Percentiles rank a stretch among this genome's conserved stretches.
phyloP scores from a whole-genome alignment of 2,888 invertebrate genomes.

The Exephanes ischioxanthus region DNA sequence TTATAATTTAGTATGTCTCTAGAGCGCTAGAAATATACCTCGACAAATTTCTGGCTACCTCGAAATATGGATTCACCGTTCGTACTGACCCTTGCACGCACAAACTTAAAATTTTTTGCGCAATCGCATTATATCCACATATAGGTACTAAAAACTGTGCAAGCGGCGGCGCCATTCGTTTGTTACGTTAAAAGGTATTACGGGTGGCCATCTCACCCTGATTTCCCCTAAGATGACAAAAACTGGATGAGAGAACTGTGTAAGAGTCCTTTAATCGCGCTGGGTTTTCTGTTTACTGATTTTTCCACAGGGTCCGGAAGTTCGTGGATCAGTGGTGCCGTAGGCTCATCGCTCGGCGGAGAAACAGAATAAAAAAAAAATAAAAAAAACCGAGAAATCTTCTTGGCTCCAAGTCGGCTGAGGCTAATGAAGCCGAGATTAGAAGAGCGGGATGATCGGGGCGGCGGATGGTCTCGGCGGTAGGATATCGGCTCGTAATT shows the following conservation, averaged over 20 bases:
- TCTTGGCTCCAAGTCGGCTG: slow-evolving; percentile 71
- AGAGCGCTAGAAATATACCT: too few species aligned
- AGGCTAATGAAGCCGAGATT: slow-evolving; percentile 83
- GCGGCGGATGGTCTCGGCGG: slow-evolving; percentile 70
- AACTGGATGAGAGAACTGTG: neutral
- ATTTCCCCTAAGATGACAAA: neutral
- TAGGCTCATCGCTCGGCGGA: slow-evolving; percentile 5
- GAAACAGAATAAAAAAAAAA: slow-evolving; percentile 24
- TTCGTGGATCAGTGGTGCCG: slow-evolving; percentile 24
- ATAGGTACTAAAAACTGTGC: too few species aligned
- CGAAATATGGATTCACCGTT: too few species aligned
- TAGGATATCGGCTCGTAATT: slow-evolving; percentile 82
- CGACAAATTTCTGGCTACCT: too few species aligned
- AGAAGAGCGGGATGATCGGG: slow-evolving; percentile 68
- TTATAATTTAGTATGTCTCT: too few species aligned
- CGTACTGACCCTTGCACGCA: too few species aligned
- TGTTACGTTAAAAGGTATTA: too few species aligned
- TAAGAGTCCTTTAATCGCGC: neutral
- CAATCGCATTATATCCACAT: too few species aligned
- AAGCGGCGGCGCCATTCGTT: too few species aligned
- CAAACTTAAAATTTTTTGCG: too few species aligned
- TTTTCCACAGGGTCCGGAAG: slow-evolving; percentile 12
- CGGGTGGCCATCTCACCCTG: too few species aligned
- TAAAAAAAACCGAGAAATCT: slow-evolving; percentile 70
- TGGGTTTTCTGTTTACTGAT: slow-evolving; percentile 5